Conservation (phyloP, 2,888 invertebrate species). For the Cheilosia vernalis region DNA sequence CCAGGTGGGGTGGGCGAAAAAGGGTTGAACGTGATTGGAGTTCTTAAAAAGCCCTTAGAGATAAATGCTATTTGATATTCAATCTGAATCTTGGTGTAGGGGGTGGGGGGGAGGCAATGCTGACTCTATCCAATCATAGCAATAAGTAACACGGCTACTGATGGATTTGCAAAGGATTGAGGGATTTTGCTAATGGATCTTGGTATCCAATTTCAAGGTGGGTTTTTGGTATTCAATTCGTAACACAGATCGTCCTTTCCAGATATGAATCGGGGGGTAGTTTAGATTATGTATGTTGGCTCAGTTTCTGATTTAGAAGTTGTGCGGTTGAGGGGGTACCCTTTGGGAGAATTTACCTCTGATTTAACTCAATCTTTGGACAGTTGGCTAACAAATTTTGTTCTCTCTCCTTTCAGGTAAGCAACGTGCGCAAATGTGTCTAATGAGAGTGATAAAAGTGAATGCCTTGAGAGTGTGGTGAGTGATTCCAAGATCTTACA, state of each 20-base stretch:
- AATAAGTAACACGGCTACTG: conserved; percentile 45
- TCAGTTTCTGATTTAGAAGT: neutral
- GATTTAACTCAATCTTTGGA: neutral
- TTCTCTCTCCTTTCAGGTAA: conserved; percentile 5
- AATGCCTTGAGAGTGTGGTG: no score
- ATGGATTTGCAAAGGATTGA: conserved; percentile 15
- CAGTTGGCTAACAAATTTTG: conserved; percentile 12
- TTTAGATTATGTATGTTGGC: conserved; percentile 23
- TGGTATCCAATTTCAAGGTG: conserved; percentile 28
- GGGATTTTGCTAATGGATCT: conserved; percentile 32
- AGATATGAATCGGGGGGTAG: neutral
- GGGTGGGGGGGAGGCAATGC: neutral
- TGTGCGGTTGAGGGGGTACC: neutral
- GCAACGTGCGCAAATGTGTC: no score
- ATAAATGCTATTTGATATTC: conserved; percentile 68
- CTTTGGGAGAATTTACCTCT: neutral
- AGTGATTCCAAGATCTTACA: no score
- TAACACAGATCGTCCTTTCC: neutral
- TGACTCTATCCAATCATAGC: conserved; percentile 49
- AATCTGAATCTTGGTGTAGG: neutral
- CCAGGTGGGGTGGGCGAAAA: neutral
- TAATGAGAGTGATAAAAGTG: no score
- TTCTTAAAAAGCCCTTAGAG: conserved; percentile 63
- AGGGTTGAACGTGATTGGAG: conserved; percentile 67
- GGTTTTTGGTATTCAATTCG: conserved; percentile 10